Conservation (phyloP, 2,797 vertebrate genomes). For the Eospalax fontanierii region DNA sequence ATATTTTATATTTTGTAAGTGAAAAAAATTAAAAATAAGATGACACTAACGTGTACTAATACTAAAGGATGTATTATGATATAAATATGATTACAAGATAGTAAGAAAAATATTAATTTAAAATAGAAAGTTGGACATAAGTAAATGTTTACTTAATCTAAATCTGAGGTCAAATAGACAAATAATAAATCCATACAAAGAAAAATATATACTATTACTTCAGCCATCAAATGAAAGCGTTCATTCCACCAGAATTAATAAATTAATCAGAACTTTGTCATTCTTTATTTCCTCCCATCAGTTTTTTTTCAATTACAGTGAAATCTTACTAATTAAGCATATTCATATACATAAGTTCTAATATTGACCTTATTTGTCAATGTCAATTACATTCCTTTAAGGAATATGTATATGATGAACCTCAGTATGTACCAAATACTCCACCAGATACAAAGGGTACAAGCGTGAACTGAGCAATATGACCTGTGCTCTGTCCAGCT, state of each 20-base stretch:
- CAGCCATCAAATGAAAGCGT: neutral
- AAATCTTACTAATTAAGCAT: conserved; percentile 16
- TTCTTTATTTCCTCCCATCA: neutral
- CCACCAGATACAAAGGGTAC: fast-evolving
- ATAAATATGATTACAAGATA: neutral
- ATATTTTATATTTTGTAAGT: conserved; percentile 7
- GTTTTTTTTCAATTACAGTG: neutral
- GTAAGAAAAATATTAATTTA: conserved; percentile 28
- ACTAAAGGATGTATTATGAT: neutral
- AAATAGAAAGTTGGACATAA: conserved; percentile 36
- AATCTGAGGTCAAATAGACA: neutral
- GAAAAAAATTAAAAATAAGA: conserved; percentile 16
- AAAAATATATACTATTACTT: neutral
- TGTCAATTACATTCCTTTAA: neutral
- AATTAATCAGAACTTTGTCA: neutral
- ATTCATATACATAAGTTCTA: neutral
- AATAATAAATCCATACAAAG: conserved; percentile 5
- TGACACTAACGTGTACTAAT: neutral
- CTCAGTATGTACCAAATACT: neutral
- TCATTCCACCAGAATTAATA: neutral
- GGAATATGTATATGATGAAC: neutral
- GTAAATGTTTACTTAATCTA: neutral
- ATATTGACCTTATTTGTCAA: neutral
- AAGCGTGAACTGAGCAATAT: neutral
- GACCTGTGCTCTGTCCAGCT: neutral